These are phyloP conservation scores for Dipodomys spectabilis DNA, from an alignment of 2,113 vertebrate species.

Conservation along the genomic window DNA sequence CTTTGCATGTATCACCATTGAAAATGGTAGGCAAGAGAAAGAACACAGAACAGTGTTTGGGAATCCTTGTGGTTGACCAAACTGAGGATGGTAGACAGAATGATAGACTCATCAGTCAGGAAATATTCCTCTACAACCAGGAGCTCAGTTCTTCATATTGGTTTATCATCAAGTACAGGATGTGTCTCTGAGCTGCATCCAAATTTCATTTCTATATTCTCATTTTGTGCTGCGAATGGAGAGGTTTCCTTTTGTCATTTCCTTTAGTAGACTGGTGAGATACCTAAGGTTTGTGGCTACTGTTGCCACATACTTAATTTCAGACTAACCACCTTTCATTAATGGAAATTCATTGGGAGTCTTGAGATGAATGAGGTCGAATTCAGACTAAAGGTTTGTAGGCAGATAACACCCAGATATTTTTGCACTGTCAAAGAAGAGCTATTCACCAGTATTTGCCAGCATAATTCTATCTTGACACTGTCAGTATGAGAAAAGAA, in stretches of 20 bases:
- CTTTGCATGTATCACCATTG: neutral
- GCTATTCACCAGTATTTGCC: neutral
- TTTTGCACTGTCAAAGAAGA: neutral
- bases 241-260: neutral
- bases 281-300: neutral
- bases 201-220: neutral
- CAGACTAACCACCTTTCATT: neutral
- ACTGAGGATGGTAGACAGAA: neutral
- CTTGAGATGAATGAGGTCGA: neutral
- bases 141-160: neutral
- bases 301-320: neutral
- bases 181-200: neutral
- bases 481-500: neutral
- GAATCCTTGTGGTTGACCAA: neutral
- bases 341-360: neutral
- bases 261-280: neutral
- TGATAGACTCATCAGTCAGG: rapidly evolving
- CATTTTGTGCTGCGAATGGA: neutral
- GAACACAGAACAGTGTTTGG: rapidly evolving
- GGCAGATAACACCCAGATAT: neutral
- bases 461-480: neutral
- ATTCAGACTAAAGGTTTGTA: neutral
- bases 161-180: neutral
- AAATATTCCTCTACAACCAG: neutral
- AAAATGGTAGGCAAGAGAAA: neutral